Conservation (phyloP, 2,113 vertebrate species). For the Platysteira castanea region DNA sequence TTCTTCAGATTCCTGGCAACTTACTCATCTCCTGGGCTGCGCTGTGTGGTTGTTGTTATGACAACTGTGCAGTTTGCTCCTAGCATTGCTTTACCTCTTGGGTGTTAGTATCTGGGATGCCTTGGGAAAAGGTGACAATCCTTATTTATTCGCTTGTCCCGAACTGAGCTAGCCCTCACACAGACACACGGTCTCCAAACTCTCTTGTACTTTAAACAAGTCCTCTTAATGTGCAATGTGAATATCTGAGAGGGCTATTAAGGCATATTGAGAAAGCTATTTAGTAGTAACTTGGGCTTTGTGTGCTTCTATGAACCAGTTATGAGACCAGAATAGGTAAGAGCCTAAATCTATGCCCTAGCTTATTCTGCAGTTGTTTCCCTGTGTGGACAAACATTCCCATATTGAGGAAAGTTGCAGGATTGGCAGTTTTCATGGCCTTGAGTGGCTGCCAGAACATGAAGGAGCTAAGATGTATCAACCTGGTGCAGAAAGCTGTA, state of each 20-base stretch:
- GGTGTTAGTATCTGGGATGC: neutral
- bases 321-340: neutral
- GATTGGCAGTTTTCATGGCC: neutral
- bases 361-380: neutral
- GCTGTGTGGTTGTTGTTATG: neutral
- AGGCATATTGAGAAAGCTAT: neutral
- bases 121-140: neutral
- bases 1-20: neutral
- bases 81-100: neutral
- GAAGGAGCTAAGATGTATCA: neutral
- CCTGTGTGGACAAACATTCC: neutral
- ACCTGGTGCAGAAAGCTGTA: neutral
- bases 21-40: neutral
- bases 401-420: neutral
- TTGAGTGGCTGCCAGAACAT: neutral
- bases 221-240: fast-evolving
- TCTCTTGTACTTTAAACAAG: neutral
- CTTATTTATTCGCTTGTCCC: fast-evolving
- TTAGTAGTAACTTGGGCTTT: neutral
- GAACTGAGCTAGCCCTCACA: neutral
- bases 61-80: neutral
- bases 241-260: neutral
- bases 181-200: neutral
- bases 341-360: neutral
- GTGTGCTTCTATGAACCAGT: neutral